phyloP scores from a whole-genome alignment of 2,888 invertebrate species.

The Tenthredo livida region DNA sequence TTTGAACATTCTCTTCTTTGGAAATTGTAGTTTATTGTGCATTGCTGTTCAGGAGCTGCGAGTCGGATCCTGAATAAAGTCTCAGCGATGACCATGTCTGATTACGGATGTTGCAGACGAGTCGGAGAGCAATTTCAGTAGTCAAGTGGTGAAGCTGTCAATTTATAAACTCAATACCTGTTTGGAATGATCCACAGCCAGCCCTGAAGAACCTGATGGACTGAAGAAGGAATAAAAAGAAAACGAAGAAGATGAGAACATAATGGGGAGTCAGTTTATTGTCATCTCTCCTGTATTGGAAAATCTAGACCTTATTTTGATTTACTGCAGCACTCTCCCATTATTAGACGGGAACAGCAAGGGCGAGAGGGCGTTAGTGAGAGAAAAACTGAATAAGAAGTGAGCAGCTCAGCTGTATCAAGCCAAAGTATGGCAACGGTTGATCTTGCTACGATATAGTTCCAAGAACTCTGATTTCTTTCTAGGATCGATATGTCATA shows the following conservation, averaged over 20 bases:
- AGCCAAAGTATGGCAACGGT: background rate
- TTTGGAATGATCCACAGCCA: background rate
- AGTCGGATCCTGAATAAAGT: background rate
- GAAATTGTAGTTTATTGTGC: background rate
- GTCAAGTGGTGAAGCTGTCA: background rate
- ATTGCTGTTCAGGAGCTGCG: background rate
- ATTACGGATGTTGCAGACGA: background rate
- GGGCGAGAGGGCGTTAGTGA: background rate
- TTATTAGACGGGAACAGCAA: background rate
- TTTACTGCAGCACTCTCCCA: background rate
- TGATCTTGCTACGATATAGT: background rate
- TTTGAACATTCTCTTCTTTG: background rate
- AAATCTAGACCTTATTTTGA: background rate
- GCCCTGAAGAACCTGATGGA: background rate
- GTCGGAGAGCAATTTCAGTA: background rate
- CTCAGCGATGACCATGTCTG: background rate
- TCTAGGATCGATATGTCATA: constrained; percentile 47
- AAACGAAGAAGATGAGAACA: background rate
- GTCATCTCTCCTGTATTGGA: background rate
- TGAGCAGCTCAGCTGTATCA: background rate
- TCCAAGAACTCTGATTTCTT: constrained; percentile 41
- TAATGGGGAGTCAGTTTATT: background rate
- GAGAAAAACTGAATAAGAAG: constrained; percentile 18
- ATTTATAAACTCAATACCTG: background rate
- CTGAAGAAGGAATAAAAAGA: background rate